These are phyloP conservation scores for Armadillidium nasatum DNA, from an alignment of 1,140 invertebrate genomes.

Conservation along the genomic window DNA sequence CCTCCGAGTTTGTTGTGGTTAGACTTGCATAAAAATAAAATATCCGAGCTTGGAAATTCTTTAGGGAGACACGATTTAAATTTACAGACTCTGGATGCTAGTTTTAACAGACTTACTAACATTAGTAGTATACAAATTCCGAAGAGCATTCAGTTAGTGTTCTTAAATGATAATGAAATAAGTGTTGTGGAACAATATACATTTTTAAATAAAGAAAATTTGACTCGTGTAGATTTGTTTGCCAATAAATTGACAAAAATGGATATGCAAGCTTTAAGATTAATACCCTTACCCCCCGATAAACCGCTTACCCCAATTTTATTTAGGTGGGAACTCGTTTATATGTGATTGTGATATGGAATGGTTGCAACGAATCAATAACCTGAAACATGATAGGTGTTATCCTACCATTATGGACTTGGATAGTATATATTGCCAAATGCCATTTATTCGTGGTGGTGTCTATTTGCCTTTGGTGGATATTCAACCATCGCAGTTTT, in stretches of 20 bases:
- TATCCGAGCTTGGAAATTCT: constrained; percentile 78
- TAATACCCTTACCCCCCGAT: constrained; percentile 64
- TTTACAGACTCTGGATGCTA: constrained; percentile 72
- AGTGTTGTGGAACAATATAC: constrained; percentile 63
- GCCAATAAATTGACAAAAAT: constrained; percentile 76
- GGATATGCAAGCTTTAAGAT: constrained; percentile 70
- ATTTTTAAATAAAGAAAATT: constrained; percentile 74
- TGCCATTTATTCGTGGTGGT: constrained; percentile 75
- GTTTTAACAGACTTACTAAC: constrained; percentile 74
- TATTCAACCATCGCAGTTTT: constrained; percentile 77
- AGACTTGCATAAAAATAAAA: constrained; percentile 82
- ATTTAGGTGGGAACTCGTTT: constrained; percentile 80
- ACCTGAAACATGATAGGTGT: constrained; percentile 61
- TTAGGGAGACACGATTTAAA: constrained; percentile 66
- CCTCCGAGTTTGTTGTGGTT: constrained; percentile 78
- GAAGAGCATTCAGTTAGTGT: constrained; percentile 69
- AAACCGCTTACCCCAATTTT: constrained; percentile 73
- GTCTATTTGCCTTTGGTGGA: constrained; percentile 66
- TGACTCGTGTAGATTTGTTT: constrained; percentile 76
- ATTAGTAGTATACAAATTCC: constrained; percentile 61
- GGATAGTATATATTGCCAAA: constrained; percentile 82
- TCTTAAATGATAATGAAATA: constrained; percentile 77
- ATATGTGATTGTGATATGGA: constrained; percentile 67
- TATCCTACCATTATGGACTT: constrained; percentile 86
- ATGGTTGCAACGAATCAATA: constrained; percentile 77